phyloP scores from a whole-genome alignment of 2,888 invertebrate genomes.

The Eupeodes latifasciatus region DNA sequence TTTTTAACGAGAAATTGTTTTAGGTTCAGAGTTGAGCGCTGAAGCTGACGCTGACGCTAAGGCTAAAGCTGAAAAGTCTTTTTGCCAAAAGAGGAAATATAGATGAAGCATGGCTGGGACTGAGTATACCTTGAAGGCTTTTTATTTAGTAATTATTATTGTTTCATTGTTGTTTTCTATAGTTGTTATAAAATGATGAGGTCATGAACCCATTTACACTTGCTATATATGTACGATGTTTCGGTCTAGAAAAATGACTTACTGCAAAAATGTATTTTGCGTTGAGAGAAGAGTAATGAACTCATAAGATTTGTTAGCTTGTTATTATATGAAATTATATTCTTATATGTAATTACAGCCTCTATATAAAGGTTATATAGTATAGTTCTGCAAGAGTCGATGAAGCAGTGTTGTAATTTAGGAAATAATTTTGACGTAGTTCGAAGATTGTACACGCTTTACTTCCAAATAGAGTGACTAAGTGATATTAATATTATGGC shows the following conservation, averaged over 20 bases:
- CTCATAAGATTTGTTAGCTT: background rate
- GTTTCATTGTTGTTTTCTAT: constrained; percentile 35
- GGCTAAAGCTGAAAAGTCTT: constrained; percentile 3
- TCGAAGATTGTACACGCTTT: no score
- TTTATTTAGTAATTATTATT: constrained; percentile 41
- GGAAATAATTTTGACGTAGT: background rate
- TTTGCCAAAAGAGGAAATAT: constrained; percentile 40
- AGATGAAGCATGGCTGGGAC: constrained; percentile 29
- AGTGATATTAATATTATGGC: no score
- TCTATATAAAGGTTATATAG: background rate
- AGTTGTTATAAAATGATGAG: background rate
- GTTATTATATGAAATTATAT: constrained; percentile 7
- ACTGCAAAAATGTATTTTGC: background rate
- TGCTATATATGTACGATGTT: background rate
- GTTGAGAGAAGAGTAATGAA: constrained; percentile 11
- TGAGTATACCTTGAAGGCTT: constrained; percentile 54
- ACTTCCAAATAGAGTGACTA: no score
- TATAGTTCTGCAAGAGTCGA: background rate
- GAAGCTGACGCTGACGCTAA: background rate
- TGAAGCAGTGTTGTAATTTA: background rate
- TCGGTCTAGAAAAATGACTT: background rate
- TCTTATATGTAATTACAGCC: background rate
- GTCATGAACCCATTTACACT: constrained; percentile 28
- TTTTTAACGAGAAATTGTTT: constrained; percentile 65
- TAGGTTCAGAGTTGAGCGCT: background rate